Evolutionary conservation across 2,797 vertebrate genomes (phyloP), one percentile per base, ranked within the genome.

Genomic region (Muscicapa comitata): DNA sequence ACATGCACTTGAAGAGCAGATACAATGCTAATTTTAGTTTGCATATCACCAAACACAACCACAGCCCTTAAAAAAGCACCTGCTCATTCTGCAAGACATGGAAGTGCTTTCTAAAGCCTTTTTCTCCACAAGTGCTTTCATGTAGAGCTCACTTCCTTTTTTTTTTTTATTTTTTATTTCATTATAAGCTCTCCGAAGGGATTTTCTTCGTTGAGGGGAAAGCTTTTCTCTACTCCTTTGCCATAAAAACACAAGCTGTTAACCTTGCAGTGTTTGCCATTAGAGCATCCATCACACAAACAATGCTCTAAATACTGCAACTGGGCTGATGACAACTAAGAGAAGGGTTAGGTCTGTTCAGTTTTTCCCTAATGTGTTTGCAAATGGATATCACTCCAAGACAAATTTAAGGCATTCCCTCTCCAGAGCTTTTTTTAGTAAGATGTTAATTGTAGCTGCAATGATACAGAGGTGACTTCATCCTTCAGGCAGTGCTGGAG

Each of bases 261-360:
- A 88, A 93, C 92, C 80, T 95, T 57, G 58, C 17, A 68, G 45
- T 38, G 80, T 28, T 92, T 83, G 88, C 71, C 92, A 83, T 94
- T 93, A 73, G 86, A 86, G 78, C 48, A 97, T 85, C 29, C 18
- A 92, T 91, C 85, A 59, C 13, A 77, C 37, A 75, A 76, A 75
- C 0, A 10, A 76, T 5, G 51, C 48, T 66, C 84, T 90, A 92
- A 82, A 88, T 37, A 71, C 0, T 0, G 91, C 53, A n/a, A 31
- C 50, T 54, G 2, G 31, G 47, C 35, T 42, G 45, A 31, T 10
- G 71, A 77, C 9, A 61, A 31, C 68, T 8, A 13, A 50, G 47
- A 23, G 42, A 35, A 57, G 51, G 54, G 54, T 75, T 79, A 57
- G 16, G 11, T 10, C 61, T 59, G 54, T 2, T 57, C n/a, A 5